These are phyloP conservation scores for Unio delphinus DNA, from an alignment of 2,888 invertebrate species.

Conservation along the genomic window DNA sequence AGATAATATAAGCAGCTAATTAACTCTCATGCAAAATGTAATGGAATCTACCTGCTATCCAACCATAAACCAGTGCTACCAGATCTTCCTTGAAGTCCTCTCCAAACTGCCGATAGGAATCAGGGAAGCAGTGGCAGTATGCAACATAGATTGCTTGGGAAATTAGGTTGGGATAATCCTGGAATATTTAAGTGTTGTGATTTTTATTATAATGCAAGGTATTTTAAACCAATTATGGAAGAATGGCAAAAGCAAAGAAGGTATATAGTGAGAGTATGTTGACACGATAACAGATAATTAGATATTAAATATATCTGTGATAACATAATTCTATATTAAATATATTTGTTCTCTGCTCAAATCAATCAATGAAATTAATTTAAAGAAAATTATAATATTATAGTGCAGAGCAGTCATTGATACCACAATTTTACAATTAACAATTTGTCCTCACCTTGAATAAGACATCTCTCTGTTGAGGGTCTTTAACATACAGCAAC, in stretches of 20 bases:
- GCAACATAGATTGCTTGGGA: slow-evolving; percentile 67
- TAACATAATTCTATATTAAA: too few species aligned
- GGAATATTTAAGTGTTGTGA: slow-evolving; percentile 12
- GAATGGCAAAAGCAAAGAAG: too few species aligned
- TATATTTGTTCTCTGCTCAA: too few species aligned
- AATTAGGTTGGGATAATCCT: slow-evolving; percentile 67
- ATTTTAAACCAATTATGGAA: too few species aligned
- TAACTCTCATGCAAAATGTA: not conserved
- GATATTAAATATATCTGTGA: too few species aligned
- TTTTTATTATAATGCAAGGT: not conserved
- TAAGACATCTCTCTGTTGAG: slow-evolving; percentile 62
- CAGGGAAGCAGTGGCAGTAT: slow-evolving; percentile 67
- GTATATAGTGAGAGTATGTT: too few species aligned
- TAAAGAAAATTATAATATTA: too few species aligned
- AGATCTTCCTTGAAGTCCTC: slow-evolving; percentile 67
- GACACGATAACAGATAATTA: too few species aligned
- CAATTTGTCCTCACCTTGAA: slow-evolving; percentile 52
- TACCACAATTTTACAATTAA: not conserved
- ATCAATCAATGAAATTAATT: too few species aligned
- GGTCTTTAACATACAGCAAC: slow-evolving; percentile 55
- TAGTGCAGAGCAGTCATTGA: too few species aligned
- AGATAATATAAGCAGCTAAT: too few species aligned
- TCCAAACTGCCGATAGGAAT: slow-evolving; percentile 69
- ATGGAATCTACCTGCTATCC: slow-evolving; percentile 62
- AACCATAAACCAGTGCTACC: slow-evolving; percentile 58